A percentile compares a stretch with the other conserved stretches of the same genome.
These are phyloP conservation scores for Catagonus wagneri DNA, from an alignment of 2,113 vertebrate genomes.

Conservation along the genomic window DNA sequence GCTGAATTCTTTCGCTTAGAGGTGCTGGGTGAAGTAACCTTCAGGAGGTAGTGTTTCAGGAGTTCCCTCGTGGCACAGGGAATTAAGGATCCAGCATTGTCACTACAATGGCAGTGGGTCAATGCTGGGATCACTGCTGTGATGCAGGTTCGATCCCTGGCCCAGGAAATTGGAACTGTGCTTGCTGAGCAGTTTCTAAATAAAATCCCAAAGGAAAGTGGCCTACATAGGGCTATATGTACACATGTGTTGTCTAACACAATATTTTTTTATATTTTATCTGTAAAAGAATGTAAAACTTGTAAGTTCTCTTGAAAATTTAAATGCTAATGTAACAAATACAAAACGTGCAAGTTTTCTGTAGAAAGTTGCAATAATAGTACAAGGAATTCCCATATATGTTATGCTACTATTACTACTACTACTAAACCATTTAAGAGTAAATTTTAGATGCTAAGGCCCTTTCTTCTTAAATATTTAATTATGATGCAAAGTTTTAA, in stretches of 20 bases:
- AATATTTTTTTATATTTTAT: neutral
- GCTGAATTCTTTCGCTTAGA: neutral
- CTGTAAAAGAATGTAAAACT: neutral
- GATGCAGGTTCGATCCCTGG: no score
- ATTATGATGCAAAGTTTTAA: neutral
- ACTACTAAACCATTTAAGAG: neutral
- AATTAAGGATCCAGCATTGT: no score
- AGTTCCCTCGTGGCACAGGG: no score
- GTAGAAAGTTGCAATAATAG: neutral
- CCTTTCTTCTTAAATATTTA: neutral
- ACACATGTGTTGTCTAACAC: neutral
- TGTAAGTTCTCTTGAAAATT: neutral
- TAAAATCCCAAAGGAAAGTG: neutral
- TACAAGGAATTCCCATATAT: neutral
- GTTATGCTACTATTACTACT: neutral
- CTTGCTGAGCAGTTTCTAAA: constrained; percentile 7
- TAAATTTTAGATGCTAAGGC: neutral
- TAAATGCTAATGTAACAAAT: neutral
- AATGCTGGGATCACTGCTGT: no score
- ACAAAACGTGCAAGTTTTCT: neutral
- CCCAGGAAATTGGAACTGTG: neutral
- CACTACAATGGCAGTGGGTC: no score
- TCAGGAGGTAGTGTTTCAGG: constrained; percentile 3
- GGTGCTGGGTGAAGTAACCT: neutral
- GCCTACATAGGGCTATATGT: neutral